Conservation (phyloP, 2,888 invertebrate genomes). For the Polymixis flavicincta region DNA sequence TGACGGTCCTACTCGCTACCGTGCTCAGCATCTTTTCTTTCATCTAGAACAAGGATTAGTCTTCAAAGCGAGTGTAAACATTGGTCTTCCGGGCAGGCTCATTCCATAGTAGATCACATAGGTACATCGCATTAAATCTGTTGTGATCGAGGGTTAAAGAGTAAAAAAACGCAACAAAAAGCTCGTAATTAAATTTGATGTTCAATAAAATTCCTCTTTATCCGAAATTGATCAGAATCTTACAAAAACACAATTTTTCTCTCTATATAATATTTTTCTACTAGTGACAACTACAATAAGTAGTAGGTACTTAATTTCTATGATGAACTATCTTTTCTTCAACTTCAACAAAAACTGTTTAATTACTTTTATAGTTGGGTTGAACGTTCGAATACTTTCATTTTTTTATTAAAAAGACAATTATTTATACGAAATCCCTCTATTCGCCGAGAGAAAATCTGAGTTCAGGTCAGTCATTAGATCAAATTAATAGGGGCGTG, state of each 20-base stretch:
- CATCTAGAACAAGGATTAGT: slow-evolving; percentile 75
- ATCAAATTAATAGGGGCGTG: background rate
- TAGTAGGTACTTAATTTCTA: too few species aligned
- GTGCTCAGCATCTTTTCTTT: slow-evolving; percentile 86
- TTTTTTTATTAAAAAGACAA: background rate
- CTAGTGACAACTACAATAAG: too few species aligned
- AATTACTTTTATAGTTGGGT: too few species aligned
- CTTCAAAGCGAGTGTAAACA: background rate
- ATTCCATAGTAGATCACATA: background rate
- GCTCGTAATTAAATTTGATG: background rate
- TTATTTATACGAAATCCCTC: background rate
- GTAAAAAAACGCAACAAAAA: too few species aligned
- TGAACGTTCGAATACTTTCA: too few species aligned
- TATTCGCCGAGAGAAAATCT: background rate
- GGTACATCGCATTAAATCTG: background rate
- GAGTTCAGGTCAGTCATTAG: background rate
- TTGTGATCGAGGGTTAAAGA: background rate
- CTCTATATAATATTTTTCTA: background rate
- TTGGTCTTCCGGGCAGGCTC: background rate
- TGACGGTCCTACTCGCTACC: slow-evolving; percentile 77
- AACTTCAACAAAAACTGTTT: too few species aligned
- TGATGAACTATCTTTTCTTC: too few species aligned
- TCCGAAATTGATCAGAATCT: background rate
- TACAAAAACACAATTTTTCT: background rate
- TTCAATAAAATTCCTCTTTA: background rate